Evolutionary conservation across 2,113 vertebrate species (phyloP), one percentile per base, ranked within the genome.

Genomic region (Dasyornis broadbenti): DNA sequence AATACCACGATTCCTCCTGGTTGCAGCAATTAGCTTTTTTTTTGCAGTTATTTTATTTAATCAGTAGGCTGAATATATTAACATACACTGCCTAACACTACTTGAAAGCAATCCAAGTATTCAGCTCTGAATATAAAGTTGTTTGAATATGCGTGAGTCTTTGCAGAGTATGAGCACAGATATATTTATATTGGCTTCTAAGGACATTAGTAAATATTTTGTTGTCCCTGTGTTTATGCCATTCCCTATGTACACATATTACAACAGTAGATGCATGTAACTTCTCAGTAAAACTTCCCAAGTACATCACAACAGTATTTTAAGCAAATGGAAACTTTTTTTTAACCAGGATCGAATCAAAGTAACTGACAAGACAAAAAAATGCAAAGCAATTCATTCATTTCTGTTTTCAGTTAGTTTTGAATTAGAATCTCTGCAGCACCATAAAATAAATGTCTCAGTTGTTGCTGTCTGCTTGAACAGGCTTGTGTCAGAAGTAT

Each of bases 161-260:
- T 79, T 89, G 85, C 93, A 97, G 54, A 88, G 79, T 73, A 82
- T 76, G 76, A 81, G 57, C 72, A 81, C 39, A 56, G 77, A 86
- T 72, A 90, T 95, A 93, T 97, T 95, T 96, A 92, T 89, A 93
- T 71, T 96, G 92, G 93, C 92, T 96, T 88, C 72, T 92, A 75
- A 75, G 77, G 91, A 68, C 92, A 84, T 86, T 9, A 77, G 92
- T 78, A 96, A 96, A 96, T 95, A 96, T 90, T 95, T 90, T 95
- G 92, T 91, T 92, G 86, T 84, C 61, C 89, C 83, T 56, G 24
- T 93, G 92, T 89, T 94, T 82, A 47, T 75, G 72, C 54, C 56
- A 60, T 92, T 94, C 69, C 60, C 89, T 86, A 1, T 31, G 91
- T 52, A 97, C 64, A 86, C 89, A 78, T 49, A 73, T 92, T 93